phyloP scores from a whole-genome alignment of 1,140 invertebrate species.

The Fopius arisanus region DNA sequence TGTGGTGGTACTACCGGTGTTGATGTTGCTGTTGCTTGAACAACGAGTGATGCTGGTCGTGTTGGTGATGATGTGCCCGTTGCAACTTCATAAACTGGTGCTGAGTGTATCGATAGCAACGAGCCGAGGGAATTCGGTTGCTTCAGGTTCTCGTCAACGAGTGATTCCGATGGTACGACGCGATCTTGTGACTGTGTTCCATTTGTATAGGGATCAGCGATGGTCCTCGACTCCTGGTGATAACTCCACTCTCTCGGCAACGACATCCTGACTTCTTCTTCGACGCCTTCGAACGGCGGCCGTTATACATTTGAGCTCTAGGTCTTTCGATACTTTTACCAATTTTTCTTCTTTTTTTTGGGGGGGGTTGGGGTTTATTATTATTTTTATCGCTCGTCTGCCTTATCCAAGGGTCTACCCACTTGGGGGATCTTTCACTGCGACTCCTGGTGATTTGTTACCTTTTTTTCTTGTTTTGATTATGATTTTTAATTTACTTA shows the following conservation, averaged over 20 bases:
- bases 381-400: no score
- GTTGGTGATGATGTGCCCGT: slow-evolving; percentile 51
- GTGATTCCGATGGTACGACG: slow-evolving; percentile 28
- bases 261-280: slow-evolving; percentile 62
- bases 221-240: slow-evolving; percentile 65
- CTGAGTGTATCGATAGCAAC: slow-evolving; percentile 68
- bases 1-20: slow-evolving; percentile 59
- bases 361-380: no score
- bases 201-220: slow-evolving; percentile 50
- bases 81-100: slow-evolving; percentile 62
- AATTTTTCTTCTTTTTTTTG: neutral
- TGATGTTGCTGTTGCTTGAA: slow-evolving; percentile 56
- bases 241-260: slow-evolving; percentile 70
- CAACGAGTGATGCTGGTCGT: slow-evolving; percentile 52
- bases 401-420: no score
- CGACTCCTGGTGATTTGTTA: no score
- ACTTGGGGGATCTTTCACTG: no score
- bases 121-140: slow-evolving; percentile 62
- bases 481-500: neutral
- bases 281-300: slow-evolving; percentile 48
- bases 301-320: slow-evolving; percentile 64
- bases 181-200: slow-evolving; percentile 50
- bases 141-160: slow-evolving; percentile 59
- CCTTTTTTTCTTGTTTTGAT: no score
- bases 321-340: slow-evolving; percentile 35